Percentiles rank a stretch among this genome's conserved stretches.
phyloP scores from a whole-genome alignment of 2,113 vertebrate genomes.

The Lanius ludovicianus region DNA sequence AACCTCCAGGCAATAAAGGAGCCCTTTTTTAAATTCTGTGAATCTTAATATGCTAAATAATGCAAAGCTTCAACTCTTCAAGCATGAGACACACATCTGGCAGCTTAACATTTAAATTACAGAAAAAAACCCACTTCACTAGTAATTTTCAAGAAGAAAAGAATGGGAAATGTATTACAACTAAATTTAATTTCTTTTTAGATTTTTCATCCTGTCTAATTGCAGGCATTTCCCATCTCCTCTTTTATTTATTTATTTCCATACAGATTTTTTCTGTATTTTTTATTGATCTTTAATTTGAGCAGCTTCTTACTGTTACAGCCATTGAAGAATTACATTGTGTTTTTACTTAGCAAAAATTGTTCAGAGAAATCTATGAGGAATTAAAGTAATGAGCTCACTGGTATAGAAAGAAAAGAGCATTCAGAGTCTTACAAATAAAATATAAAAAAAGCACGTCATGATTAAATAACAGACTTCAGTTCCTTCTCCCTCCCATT shows the following conservation, averaged over 20 bases:
- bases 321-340: constrained; percentile 62
- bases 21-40: constrained; percentile 99
- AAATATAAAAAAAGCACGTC: constrained; percentile 24
- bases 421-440: constrained; percentile 52
- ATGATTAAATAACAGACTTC: constrained; percentile 41
- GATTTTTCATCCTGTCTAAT: constrained; percentile 90
- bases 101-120: constrained; percentile 99
- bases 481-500: constrained; percentile 17
- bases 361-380: constrained; percentile 66
- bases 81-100: constrained; percentile 99
- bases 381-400: constrained; percentile 68
- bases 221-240: constrained; percentile 76
- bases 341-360: constrained; percentile 69
- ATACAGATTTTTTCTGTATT: constrained; percentile 64
- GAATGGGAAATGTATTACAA: constrained; percentile 90
- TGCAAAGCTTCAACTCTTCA: constrained; percentile 99
- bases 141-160: constrained; percentile 91
- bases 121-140: constrained; percentile 84
- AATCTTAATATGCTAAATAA: constrained; percentile 99
- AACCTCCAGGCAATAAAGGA: constrained; percentile 98
- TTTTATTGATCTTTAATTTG: constrained; percentile 80
- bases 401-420: constrained; percentile 61
- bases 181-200: constrained; percentile 89
- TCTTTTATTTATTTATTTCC: constrained; percentile 74
- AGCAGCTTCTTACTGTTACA: constrained; percentile 57